Evolutionary conservation across 2,113 vertebrate genomes (phyloP), one percentile per base, ranked within the genome.

Genomic region (Sarotherodon lohbergeri): DNA sequence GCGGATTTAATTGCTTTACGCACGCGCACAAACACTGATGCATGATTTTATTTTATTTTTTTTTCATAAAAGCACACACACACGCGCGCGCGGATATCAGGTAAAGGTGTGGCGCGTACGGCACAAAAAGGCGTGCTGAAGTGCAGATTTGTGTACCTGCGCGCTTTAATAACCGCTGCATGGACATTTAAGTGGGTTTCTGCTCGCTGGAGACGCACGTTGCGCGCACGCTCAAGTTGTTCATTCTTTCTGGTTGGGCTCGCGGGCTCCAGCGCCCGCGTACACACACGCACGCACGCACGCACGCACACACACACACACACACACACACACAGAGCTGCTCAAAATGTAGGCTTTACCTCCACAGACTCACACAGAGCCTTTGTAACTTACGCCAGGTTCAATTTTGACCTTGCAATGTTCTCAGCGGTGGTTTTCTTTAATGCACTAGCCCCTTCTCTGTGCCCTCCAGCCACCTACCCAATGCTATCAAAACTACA

Each of bases 331-430:
- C 63, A 19, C 82, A 68, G 10, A 59, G 59, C 68, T 50, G 56
- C 68, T 29, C 36, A 55, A 32, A 90, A 82, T 29, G 19, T 24
- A 76, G 29, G 50, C 41, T n/a, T 32, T 24, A 66, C 27, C 57
- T 83, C 41, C 80, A 82, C 22, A 39, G 7, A 36, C 7, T 83
- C 73, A 73, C 39, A 7, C 54, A 61, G 59, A 46, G 43, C 56
- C 54, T 41, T 50, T 81, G 13, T 81, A 90, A 91, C 84, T 92
- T 90, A 57, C 17, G 81, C 54, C 27, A 46, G 73, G 76, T 32
- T 88, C 29, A 5, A 32, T 84, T 84, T 76, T 94, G 91, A 94
- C 94, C 93, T 94, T 93, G 93, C 66, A n/a, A 78, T 68, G 91
- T 85, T 87, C 82, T 87, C 81, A 39, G 5, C 32, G 73, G 56